Evolutionary conservation across 2,113 vertebrate species (phyloP).

Genomic region (Paradisaea rubra): DNA sequence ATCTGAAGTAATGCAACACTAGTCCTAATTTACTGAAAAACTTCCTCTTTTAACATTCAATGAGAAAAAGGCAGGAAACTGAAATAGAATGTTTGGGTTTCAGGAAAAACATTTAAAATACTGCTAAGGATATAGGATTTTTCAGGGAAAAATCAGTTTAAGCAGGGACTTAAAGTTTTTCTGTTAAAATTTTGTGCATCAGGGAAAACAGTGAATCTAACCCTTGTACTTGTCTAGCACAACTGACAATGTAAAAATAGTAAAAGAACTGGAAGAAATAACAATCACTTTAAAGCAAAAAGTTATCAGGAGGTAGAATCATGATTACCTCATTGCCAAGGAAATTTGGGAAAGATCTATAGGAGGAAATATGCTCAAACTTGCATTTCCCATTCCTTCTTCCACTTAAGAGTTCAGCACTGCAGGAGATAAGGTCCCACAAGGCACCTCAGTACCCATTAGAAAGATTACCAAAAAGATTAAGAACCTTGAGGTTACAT

Average conservation of each 20-base stretch:
- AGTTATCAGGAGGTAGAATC: background rate
- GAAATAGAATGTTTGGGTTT: background rate
- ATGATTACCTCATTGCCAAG: background rate
- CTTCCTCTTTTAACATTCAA: background rate
- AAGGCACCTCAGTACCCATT: background rate
- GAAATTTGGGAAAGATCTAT: background rate
- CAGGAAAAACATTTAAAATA: background rate
- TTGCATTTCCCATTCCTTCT: background rate
- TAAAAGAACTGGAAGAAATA: background rate
- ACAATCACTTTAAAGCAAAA: background rate
- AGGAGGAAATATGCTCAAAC: background rate
- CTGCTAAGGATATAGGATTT: background rate
- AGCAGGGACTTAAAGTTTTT: background rate
- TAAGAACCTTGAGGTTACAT: background rate
- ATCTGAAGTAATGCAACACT: background rate
- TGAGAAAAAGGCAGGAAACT: background rate
- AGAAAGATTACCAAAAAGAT: background rate
- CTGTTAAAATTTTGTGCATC: background rate
- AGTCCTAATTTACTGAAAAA: background rate
- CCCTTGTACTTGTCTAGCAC: background rate
- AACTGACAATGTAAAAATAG: background rate
- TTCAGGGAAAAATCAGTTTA: background rate
- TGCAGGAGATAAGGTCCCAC: background rate
- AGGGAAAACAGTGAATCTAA: background rate
- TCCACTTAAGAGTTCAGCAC: background rate